Base-by-base conservation (phyloP, 1,140 invertebrate species). In the Anadara kagoshimensis region DNA sequence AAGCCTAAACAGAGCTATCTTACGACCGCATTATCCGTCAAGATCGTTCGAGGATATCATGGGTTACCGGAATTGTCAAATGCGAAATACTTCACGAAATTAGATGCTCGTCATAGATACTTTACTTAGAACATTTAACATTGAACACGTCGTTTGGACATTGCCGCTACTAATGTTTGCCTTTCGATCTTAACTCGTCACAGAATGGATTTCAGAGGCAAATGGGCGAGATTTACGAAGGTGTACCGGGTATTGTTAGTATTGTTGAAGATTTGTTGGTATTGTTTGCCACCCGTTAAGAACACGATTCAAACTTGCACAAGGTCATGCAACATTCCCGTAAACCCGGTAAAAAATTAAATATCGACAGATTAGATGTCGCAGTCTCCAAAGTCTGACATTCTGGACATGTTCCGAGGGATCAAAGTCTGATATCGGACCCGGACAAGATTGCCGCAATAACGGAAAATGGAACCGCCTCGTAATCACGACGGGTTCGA, bases 231-330 rank as follows among this genome's bases (percentile, higher is more conserved):
- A 83, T 83, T 53, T 86, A 84, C 76, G 81, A 82, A 65, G 81
- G 80, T 45, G 67, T 90, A 20, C 14, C 61, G 24, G 84, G 86
- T 53, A 76, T 87, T 20, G 80, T 76, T 16, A 73, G 83, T 3
- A 87, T 88, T 53, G 75, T 86, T n/a, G 89, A 90, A 76, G 89
- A 90, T 66, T 81, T 88, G 8, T 47, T 87, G n/a, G 73, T 90
- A 5, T 83, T 63, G 57, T 88, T 74, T 14, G 22, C 51, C 2
- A 75, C 61, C 69, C 54, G 56, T 68, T 75, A 72, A 58, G 79
- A 90, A 69, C 85, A 89, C 75, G 83, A 88, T 65, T 36, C 63
- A 36, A 85, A 75, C 43, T 70, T 91, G 20, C 44, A 65, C 43
- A 66, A 78, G 49, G 82, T 90, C 8, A 70, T 90, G 43, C 66